Evolutionary conservation across 2,797 vertebrate species (phyloP).

Genomic region (Decapterus maruadsi): DNA sequence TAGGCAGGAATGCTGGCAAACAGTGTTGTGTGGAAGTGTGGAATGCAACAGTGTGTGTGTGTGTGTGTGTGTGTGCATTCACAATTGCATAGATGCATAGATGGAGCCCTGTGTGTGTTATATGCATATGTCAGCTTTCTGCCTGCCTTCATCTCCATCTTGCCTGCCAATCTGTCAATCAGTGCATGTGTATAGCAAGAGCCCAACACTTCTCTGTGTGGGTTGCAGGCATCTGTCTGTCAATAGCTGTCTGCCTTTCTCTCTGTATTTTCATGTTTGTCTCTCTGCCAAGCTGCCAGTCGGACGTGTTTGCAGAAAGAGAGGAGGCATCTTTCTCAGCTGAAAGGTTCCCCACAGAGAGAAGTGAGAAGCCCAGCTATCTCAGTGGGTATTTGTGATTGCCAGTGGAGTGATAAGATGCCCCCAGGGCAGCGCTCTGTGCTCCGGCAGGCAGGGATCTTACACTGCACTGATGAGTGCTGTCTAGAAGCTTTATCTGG

Average conservation of each 20-base stretch:
- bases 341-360: slow-evolving; percentile 73
- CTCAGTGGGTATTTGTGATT: slow-evolving; percentile 78
- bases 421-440: slow-evolving; percentile 71
- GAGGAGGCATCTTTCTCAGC: slow-evolving; percentile 65
- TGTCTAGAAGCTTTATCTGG: slow-evolving; percentile 75
- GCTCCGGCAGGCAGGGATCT: slow-evolving; percentile 73
- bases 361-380: slow-evolving; percentile 69
- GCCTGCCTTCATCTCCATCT: slow-evolving; percentile 63
- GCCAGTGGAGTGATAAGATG: slow-evolving; percentile 76
- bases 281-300: slow-evolving; percentile 78
- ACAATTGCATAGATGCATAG: slow-evolving; percentile 23
- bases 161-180: slow-evolving; percentile 75
- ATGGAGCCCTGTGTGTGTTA: slow-evolving; percentile 37
- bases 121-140: slow-evolving; percentile 71
- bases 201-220: slow-evolving; percentile 67
- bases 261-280: slow-evolving; percentile 73
- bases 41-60: slow-evolving; percentile 6
- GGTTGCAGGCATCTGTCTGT: slow-evolving; percentile 77
- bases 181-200: slow-evolving; percentile 55
- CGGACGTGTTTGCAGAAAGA: slow-evolving; percentile 65
- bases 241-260: slow-evolving; percentile 68
- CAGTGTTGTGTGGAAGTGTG: slow-evolving; percentile 32
- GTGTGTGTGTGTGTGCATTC: not conserved
- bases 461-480: slow-evolving; percentile 70
- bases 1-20: slow-evolving; percentile 53